Percentiles rank a stretch among this genome's conserved stretches.
Evolutionary conservation across 1,140 invertebrate species (phyloP).

Genomic region (Drosophila mauritiana): DNA sequence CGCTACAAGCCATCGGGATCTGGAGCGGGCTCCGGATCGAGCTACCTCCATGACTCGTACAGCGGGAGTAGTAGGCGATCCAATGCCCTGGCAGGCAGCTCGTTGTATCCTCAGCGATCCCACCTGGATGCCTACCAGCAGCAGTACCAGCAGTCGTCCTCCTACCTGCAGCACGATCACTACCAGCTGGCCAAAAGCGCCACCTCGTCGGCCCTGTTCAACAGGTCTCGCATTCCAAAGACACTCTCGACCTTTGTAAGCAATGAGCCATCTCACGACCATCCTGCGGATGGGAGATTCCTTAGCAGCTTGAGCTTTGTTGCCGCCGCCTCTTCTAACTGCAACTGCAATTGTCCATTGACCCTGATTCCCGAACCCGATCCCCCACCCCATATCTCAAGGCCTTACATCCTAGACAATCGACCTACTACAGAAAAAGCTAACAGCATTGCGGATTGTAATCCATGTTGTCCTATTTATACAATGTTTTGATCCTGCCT

Average conservation of each 20-base stretch:
- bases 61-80: constrained; percentile 49
- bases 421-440: constrained; percentile 40
- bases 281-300: constrained; percentile 8
- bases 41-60: constrained; percentile 71
- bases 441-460: constrained; percentile 52
- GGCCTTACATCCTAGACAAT: constrained; percentile 14
- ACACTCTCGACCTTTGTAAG: constrained; percentile 85
- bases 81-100: constrained; percentile 46
- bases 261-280: constrained; percentile 26
- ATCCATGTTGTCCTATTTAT: constrained; percentile 53
- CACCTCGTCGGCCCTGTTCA: constrained; percentile 79
- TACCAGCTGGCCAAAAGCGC: constrained; percentile 79
- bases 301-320: constrained; percentile 58
- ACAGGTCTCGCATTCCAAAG: constrained; percentile 85
- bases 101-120: constrained; percentile 63
- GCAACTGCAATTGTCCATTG: constrained; percentile 27
- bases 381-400: background rate
- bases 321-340: constrained; percentile 37
- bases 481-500: constrained; percentile 42
- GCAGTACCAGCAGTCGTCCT: constrained; percentile 59
- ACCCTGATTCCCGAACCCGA: background rate
- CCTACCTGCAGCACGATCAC: constrained; percentile 74
- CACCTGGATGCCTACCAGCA: constrained; percentile 58
- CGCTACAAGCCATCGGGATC: constrained; percentile 52
- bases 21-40: constrained; percentile 43